phyloP scores from a whole-genome alignment of 2,888 invertebrate species.

The Eristalis intricaria region DNA sequence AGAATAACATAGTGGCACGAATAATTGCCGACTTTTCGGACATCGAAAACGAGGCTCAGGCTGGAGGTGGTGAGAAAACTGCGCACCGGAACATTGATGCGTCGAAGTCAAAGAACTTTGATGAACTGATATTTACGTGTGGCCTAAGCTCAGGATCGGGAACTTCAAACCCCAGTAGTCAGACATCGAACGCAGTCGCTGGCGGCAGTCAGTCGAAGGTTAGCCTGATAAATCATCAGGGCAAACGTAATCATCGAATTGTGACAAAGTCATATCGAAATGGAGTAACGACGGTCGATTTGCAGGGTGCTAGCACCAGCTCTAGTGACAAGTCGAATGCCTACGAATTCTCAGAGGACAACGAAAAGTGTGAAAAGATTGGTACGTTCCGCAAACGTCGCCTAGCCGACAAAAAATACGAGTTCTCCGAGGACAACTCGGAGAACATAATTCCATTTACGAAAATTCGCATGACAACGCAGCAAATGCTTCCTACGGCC shows the following conservation, averaged over 20 bases:
- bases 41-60: slow-evolving; percentile 83
- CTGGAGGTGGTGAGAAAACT: slow-evolving; percentile 76
- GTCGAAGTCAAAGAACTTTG: slow-evolving; percentile 80
- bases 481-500: slow-evolving; percentile 58
- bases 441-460: slow-evolving; percentile 84
- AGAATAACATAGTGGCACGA: slow-evolving; percentile 84
- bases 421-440: slow-evolving; percentile 91
- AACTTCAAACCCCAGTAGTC: slow-evolving; percentile 54
- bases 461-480: slow-evolving; percentile 77
- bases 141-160: slow-evolving; percentile 72
- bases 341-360: slow-evolving; percentile 92
- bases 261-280: slow-evolving; percentile 80
- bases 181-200: slow-evolving; percentile 32
- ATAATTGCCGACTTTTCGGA: slow-evolving; percentile 86
- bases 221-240: slow-evolving; percentile 75
- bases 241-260: slow-evolving; percentile 78
- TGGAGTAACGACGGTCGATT: slow-evolving; percentile 79
- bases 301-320: slow-evolving; percentile 81
- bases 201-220: slow-evolving; percentile 72
- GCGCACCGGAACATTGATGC: slow-evolving; percentile 30
- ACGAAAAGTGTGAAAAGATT: slow-evolving; percentile 92
- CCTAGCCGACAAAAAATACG: slow-evolving; percentile 95
- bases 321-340: slow-evolving; percentile 84
- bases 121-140: slow-evolving; percentile 83
- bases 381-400: slow-evolving; percentile 92